A percentile compares a stretch with the other conserved stretches of the same genome.
Conservation (phyloP, 2,113 vertebrate genomes). For the Semicossyphus pulcher region DNA sequence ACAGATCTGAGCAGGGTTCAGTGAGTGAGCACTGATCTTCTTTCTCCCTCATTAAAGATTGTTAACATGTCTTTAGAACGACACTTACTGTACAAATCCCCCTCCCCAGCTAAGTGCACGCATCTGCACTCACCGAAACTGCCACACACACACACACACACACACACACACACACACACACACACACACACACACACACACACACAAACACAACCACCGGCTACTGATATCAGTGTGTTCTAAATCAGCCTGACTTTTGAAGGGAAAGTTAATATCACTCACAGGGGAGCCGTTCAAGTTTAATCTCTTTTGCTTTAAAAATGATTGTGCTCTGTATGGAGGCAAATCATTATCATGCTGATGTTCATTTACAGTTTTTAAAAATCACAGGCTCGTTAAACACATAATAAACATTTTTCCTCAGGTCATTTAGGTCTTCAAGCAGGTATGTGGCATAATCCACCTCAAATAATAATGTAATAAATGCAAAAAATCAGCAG, state of each 20-base stretch:
- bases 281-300: background rate
- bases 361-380: background rate
- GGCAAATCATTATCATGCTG: background rate
- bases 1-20: conserved; percentile 14
- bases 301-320: conserved; percentile 7
- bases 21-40: background rate
- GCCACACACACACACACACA: background rate
- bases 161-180: conserved; percentile 3
- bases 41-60: conserved; percentile 7
- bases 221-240: background rate
- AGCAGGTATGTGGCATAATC: background rate
- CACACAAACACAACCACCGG: background rate
- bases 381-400: background rate
- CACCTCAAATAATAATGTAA: background rate
- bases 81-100: conserved; percentile 21
- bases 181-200: conserved; percentile 1
- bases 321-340: background rate
- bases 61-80: background rate
- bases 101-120: background rate
- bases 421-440: background rate
- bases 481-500: background rate
- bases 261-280: background rate
- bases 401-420: background rate
- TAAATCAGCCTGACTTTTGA: background rate
- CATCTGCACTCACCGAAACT: conserved; percentile 4